These are phyloP conservation scores for Vicugna pacos DNA, from an alignment of 2,113 vertebrate species.

Conservation along the genomic window DNA sequence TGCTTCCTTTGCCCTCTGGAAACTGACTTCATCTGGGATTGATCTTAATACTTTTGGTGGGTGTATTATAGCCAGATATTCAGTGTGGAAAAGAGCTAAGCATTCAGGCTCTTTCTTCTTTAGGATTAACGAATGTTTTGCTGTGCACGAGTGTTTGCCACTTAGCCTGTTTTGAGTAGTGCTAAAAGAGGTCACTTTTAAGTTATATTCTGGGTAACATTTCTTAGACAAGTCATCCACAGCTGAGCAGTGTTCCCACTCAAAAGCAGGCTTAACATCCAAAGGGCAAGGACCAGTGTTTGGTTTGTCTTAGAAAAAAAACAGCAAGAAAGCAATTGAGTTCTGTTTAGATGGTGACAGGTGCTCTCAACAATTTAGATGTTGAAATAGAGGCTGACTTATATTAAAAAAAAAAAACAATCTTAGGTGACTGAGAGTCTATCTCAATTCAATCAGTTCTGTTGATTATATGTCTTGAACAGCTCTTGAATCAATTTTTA, in stretches of 20 bases:
- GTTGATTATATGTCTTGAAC: conserved; percentile 74
- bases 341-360: conserved; percentile 51
- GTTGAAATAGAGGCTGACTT: conserved; percentile 65
- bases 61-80: background rate
- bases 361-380: conserved; percentile 47
- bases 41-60: background rate
- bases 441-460: conserved; percentile 70
- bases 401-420: background rate
- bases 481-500: conserved; percentile 71
- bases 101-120: background rate
- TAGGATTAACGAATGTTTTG: background rate
- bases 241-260: background rate
- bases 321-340: conserved; percentile 43
- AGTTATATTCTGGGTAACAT: background rate
- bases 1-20: background rate
- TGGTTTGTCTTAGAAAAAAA: background rate
- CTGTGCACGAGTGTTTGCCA: background rate
- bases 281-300: conserved; percentile 6
- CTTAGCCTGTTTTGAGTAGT: background rate
- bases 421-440: conserved; percentile 38
- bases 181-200: background rate
- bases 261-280: background rate
- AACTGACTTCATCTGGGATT: background rate
- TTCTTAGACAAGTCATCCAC: background rate
- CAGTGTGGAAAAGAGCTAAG: background rate